Evolutionary conservation across 2,888 invertebrate species (phyloP).

Genomic region (Ichneumoninae sp.): DNA sequence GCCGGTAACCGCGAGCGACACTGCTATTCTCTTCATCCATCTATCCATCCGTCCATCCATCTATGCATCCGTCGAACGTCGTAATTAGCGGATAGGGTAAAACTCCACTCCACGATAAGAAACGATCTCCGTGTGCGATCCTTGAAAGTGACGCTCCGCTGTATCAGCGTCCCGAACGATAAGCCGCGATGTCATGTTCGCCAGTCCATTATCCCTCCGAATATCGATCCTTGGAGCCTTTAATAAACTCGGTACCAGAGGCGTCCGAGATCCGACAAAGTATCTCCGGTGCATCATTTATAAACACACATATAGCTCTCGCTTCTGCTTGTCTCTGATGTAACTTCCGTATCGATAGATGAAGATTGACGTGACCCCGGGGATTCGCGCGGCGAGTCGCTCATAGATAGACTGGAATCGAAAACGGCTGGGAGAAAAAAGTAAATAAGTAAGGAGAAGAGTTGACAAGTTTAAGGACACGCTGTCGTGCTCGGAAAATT

Average conservation of each 20-base stretch:
- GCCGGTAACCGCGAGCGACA: not conserved
- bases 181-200: not conserved
- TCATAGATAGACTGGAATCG: not conserved
- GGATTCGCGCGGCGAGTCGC: not conserved
- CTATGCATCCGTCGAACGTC: not conserved
- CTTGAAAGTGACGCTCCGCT: not conserved
- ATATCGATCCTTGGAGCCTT: not conserved
- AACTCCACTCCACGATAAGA: not conserved
- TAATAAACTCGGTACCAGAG: not conserved
- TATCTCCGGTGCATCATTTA: not conserved
- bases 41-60: not conserved
- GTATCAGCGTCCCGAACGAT: not conserved
- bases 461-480: not conserved
- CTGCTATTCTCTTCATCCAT: not conserved
- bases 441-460: not conserved
- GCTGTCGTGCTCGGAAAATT: not conserved
- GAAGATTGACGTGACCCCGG: conserved; percentile 6
- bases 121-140: not conserved
- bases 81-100: not conserved
- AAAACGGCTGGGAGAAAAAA: not conserved
- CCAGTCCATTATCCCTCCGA: not conserved
- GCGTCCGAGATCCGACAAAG: not conserved
- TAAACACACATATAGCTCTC: not conserved
- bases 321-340: not conserved
- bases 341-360: not conserved